Evolutionary conservation across 2,888 invertebrate genomes (phyloP).

Genomic region (Mesodorylaimus sp.): DNA sequence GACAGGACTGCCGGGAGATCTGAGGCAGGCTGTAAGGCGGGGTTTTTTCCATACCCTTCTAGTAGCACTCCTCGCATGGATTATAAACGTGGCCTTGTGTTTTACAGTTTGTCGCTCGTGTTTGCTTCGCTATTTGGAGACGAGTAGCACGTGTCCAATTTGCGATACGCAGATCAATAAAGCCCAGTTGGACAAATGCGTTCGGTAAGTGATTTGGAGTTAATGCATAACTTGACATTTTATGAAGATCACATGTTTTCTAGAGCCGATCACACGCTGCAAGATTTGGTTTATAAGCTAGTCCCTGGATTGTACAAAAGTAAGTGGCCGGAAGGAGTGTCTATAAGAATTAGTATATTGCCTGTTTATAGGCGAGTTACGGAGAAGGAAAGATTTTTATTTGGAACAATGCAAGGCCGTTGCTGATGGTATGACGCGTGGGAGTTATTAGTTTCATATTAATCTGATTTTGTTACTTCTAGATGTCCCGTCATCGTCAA

Average conservation of each 20-base stretch:
- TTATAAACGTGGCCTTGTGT: too few species aligned
- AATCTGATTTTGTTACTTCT: too few species aligned
- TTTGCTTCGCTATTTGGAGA: conserved; percentile 11
- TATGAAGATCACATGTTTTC: conserved; percentile 1
- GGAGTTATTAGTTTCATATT: too few species aligned
- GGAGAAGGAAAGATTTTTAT: conserved; percentile 5
- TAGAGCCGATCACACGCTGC: conserved; percentile 16
- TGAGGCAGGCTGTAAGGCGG: too few species aligned
- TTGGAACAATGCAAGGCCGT: background rate
- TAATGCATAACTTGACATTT: background rate
- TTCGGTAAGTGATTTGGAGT: conserved; percentile 1
- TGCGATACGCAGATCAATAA: conserved; percentile 11
- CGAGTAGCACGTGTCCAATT: conserved; percentile 9
- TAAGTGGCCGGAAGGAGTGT: conserved; percentile 3
- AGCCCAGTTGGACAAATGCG: conserved; percentile 1
- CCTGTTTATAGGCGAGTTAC: conserved; percentile 8
- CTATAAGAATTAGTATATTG: background rate
- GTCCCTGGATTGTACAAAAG: conserved; percentile 20
- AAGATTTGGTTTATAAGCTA: conserved; percentile 17
- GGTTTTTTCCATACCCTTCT: too few species aligned
- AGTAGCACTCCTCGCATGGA: too few species aligned
- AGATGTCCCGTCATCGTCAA: too few species aligned
- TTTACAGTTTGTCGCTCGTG: conserved; percentile 14
- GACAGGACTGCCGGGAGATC: too few species aligned
- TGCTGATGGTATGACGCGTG: background rate